Base-by-base conservation (phyloP, 1,140 invertebrate genomes). In the Sarcophaga peregrina region DNA sequence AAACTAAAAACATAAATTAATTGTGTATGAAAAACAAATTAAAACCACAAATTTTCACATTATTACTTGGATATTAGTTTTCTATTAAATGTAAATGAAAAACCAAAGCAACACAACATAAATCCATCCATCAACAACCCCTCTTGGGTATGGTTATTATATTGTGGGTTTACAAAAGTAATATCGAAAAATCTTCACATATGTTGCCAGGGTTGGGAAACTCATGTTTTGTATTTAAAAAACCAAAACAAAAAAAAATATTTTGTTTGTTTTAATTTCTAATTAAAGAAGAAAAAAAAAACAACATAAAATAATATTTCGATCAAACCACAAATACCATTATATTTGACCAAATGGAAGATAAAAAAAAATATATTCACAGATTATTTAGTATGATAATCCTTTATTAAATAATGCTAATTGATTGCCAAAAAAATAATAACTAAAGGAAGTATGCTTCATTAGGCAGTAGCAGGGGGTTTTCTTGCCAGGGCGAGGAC, bases 41-140 rank as follows among this genome's bases (percentile, higher is more conserved):
- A 78, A 78, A 78, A 52, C 75, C 75, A 78, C 75, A 78, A 78
- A 78, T 78, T 78, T 78, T 52, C 75, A 78, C 75, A 78, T 78
- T 48, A 78, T 78, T 78, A 78, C 75, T 78, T 50, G n/a, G 17
- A 50, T 50, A 78, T 78, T 78, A 78, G 75, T 78, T 78, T 78
- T 78, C 47, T 20, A 68, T 68, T 68, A 68, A 74, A 74, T 72
- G 10, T 45, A 45, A 76, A 76, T 76, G 75, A 76, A 78, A 50
- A 50, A 50, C 47, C 13, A 78, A 5, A 8, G 50, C 75, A 8
- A 17, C n/a, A 25, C 7, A 25, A 72, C 62, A 9, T 9, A 72
- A 72, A 0, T 25, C n/a, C 47, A 76, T 47, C 37, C 8, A 46
- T 8, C 45, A 48, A 46, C 5, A 11, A 78, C 75, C 47, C 47